Evolutionary conservation across 2,888 invertebrate species (phyloP), one percentile per base, ranked within the genome.

Genomic region (Nemapogon koenigi): DNA sequence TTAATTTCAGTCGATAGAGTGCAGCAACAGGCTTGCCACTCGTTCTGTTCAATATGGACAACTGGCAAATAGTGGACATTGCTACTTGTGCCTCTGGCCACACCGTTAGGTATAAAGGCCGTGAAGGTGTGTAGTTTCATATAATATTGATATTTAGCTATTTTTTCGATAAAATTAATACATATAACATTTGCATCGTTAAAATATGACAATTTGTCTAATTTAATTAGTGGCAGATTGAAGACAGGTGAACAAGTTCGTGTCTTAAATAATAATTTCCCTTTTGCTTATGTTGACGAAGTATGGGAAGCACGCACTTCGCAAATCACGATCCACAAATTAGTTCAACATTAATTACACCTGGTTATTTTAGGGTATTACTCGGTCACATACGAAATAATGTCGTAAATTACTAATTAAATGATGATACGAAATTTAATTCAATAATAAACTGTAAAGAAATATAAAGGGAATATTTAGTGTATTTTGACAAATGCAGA

Each of bases 311-410:
- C 45, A 41, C 38, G 47, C 48, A 53, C 53, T 49, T 48, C 50
- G 50, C 55, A 55, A 61, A 62, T 62, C 64, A 61, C 55, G 56
- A 50, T 49, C 50, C 44, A 47, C 59, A 66, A 66, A 69, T 69
- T 72, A 69, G 57, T 62, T 56, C 43, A 46, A 51, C 68, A 72
- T 71, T 71, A 68, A 71, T 71, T 68, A 69, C 62, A 59, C 55
- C 57, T 57, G 56, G 48, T 30, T 48, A 59, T 64, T 58, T 55
- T 54, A 45, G 46, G 44, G 49, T 54, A 51, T 53, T 47, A 41
- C 43, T 22, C 22, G 22, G n/a, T n/a, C n/a, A n/a, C n/a, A n/a
- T n/a, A n/a, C n/a, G n/a, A n/a, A n/a, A n/a, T n/a, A n/a, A 22
- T 6, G 8, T 7, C 6, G 8, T 22, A 8, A 22, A 22, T 22